phyloP scores from a whole-genome alignment of 2,888 invertebrate genomes.

The Prosapia bicincta region DNA sequence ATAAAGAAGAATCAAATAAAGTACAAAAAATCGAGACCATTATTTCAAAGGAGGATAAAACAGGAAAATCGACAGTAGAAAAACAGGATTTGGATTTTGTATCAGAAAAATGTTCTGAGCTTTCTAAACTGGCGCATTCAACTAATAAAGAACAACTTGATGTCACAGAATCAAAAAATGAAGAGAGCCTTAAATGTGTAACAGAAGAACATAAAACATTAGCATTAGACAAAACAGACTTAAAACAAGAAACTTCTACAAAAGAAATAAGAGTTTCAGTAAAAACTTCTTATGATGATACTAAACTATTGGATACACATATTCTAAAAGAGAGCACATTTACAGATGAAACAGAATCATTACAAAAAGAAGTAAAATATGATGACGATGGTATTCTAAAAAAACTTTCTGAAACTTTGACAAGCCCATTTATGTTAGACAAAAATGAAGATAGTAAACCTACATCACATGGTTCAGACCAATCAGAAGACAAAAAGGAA shows the following conservation, averaged over 20 bases:
- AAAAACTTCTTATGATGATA: not conserved
- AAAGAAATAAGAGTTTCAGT: not conserved
- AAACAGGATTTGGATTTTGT: not conserved
- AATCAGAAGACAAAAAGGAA: not conserved
- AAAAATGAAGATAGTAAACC: too few relatives aligned
- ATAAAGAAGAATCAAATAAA: slow-evolving; percentile 10
- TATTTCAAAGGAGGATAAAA: not conserved
- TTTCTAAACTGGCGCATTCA: not conserved
- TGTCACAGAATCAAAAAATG: not conserved
- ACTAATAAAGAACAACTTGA: not conserved
- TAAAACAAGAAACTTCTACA: not conserved
- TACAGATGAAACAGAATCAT: not conserved
- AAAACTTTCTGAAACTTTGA: not conserved
- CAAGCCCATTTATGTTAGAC: too few relatives aligned
- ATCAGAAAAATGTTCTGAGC: not conserved
- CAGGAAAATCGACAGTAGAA: not conserved
- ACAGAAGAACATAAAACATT: not conserved
- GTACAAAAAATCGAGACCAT: not conserved
- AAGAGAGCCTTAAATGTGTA: not conserved
- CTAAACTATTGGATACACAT: too few relatives aligned
- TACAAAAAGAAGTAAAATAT: not conserved
- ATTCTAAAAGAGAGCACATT: too few relatives aligned
- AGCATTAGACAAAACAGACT: not conserved
- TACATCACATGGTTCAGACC: not conserved
- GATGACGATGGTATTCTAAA: not conserved